Conservation (phyloP, 2,797 vertebrate species). For the Enteromius thamalakanensis region DNA sequence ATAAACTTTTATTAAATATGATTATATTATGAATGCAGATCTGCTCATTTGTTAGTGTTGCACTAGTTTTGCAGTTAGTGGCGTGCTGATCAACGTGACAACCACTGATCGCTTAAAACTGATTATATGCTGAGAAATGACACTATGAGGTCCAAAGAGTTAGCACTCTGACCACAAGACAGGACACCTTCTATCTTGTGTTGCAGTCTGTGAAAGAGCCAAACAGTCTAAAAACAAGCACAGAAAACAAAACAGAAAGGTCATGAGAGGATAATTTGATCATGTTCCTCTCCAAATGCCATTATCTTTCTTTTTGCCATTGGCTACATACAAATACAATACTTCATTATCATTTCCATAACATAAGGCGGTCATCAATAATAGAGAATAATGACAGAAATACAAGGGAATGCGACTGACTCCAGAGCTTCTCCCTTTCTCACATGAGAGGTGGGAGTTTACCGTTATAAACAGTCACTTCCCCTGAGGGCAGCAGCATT, state of each 20-base stretch:
- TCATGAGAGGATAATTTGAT: neutral
- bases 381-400: neutral
- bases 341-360: neutral
- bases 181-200: neutral
- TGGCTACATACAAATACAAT: neutral
- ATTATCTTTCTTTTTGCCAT: neutral
- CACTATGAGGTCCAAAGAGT: slow-evolving; percentile 4
- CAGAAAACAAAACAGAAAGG: neutral
- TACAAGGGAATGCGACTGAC: neutral
- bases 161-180: neutral
- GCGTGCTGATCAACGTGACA: neutral
- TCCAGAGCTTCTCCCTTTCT: neutral
- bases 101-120: neutral
- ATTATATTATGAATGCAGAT: neutral
- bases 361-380: neutral
- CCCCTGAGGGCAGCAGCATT: slow-evolving; percentile 5
- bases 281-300: neutral
- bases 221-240: neutral
- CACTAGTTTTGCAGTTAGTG: neutral
- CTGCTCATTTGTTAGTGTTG: neutral
- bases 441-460: slow-evolving; percentile 26
- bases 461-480: slow-evolving; percentile 33
- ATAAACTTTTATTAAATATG: neutral
- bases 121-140: neutral
- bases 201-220: neutral